These are phyloP conservation scores for Andrena haemorrhoa DNA, from an alignment of 2,888 invertebrate species.

Conservation along the genomic window DNA sequence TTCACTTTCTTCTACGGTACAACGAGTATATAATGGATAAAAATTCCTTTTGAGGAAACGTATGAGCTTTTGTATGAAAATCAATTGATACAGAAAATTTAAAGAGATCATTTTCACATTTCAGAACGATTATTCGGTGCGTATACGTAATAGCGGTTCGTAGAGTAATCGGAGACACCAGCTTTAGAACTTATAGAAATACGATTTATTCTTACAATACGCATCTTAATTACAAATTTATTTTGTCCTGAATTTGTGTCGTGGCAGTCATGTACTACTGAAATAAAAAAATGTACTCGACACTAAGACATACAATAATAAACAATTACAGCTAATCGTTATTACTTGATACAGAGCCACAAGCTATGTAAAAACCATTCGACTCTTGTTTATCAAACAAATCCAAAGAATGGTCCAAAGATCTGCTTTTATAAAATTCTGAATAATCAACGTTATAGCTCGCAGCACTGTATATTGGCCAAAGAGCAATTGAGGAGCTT, in stretches of 20 bases:
- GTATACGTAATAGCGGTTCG: slow-evolving; percentile 37
- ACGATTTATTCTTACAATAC: slow-evolving; percentile 80
- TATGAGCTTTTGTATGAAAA: slow-evolving; percentile 33
- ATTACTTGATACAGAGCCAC: slow-evolving; percentile 66
- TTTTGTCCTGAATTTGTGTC: slow-evolving; percentile 53
- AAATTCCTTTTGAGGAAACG: slow-evolving; percentile 1
- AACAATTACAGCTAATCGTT: slow-evolving; percentile 61
- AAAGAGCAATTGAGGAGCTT: slow-evolving; percentile 69
- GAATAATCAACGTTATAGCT: slow-evolving; percentile 59
- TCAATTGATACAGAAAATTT: slow-evolving; percentile 31
- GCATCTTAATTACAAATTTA: slow-evolving; percentile 78
- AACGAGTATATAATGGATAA: slow-evolving; percentile 25
- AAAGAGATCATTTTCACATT: slow-evolving; percentile 70
- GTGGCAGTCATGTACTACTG: slow-evolving; percentile 56
- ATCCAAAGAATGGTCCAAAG: slow-evolving; percentile 15
- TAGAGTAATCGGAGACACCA: slow-evolving; percentile 67
- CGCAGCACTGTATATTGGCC: slow-evolving; percentile 69
- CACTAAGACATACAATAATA: slow-evolving; percentile 59
- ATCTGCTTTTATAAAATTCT: slow-evolving; percentile 23
- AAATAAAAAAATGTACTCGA: slow-evolving; percentile 58
- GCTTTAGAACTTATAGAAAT: slow-evolving; percentile 80
- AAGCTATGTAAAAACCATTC: slow-evolving; percentile 61
- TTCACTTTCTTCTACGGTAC: slow-evolving; percentile 18
- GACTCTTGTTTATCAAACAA: slow-evolving; percentile 5
- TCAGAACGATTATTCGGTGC: slow-evolving; percentile 71